phyloP scores from a whole-genome alignment of 2,888 invertebrate genomes.

The Heliconius hortense region DNA sequence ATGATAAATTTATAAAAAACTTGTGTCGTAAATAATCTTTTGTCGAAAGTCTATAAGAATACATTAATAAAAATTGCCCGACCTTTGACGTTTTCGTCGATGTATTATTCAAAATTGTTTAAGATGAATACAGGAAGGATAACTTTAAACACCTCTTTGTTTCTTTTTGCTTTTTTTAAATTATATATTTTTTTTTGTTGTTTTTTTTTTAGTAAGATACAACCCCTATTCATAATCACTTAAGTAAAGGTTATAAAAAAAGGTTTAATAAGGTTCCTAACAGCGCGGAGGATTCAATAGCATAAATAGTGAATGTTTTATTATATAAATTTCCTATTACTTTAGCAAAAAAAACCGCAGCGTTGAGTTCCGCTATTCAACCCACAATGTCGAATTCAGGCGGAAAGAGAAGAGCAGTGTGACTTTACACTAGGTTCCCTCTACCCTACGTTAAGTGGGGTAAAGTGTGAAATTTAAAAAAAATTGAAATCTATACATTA shows the following conservation, averaged over 20 bases:
- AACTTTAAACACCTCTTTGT: background rate
- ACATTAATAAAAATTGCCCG: background rate
- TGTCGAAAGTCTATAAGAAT: background rate
- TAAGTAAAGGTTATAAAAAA: background rate
- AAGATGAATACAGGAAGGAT: background rate
- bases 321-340: background rate
- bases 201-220: no score
- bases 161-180: background rate
- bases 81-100: background rate
- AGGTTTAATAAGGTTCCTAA: background rate
- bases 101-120: background rate
- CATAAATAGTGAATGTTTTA: background rate
- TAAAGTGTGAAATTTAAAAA: no score
- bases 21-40: background rate
- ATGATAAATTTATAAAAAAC: background rate
- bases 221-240: no score
- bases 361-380: background rate
- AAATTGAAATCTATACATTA: no score
- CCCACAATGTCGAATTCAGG: background rate
- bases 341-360: background rate
- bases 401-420: background rate
- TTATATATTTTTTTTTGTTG: background rate
- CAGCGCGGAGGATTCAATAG: background rate
- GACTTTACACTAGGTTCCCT: background rate
- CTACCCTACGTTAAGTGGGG: no score